A percentile compares a stretch with the other conserved stretches of the same genome.
phyloP scores from a whole-genome alignment of 2,888 invertebrate genomes.

The Tigriopus californicus region DNA sequence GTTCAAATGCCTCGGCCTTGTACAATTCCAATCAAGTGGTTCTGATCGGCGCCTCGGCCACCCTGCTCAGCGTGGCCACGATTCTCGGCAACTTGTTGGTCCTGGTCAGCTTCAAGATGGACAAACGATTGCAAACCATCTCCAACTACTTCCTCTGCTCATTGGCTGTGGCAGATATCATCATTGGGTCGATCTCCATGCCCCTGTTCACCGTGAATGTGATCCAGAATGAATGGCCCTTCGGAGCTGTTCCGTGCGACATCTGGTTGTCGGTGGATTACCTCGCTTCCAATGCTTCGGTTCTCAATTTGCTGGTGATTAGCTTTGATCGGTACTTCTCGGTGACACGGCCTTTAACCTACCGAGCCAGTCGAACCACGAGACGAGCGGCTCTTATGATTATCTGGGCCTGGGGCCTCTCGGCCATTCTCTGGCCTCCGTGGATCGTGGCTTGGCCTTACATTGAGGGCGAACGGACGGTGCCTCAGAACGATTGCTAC shows the following conservation, averaged over 20 bases:
- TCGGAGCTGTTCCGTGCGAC: conserved; percentile 80
- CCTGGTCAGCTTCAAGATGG: conserved; percentile 95
- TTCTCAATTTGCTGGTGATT: conserved; percentile 89
- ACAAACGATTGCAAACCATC: conserved; percentile 93
- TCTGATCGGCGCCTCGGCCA: conserved; percentile 47
- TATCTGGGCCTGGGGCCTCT: conserved; percentile 82
- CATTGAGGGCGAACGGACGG: conserved; percentile 46
- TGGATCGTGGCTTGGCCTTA: conserved; percentile 99
- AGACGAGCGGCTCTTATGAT: conserved; percentile 84
- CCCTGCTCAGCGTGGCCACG: conserved; percentile 60
- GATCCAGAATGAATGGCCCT: conserved; percentile 49
- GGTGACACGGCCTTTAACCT: conserved; percentile 83
- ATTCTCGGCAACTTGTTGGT: conserved; percentile 93
- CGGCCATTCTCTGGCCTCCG: conserved; percentile 85
- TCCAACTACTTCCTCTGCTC: conserved; percentile 96
- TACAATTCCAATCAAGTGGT: conserved; percentile 30
- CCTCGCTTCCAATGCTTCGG: conserved; percentile 86
- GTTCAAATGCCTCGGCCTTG: no score
- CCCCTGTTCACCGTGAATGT: conserved; percentile 83
- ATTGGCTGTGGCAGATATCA: conserved; percentile 89
- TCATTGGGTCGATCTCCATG: conserved; percentile 92
- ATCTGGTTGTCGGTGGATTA: conserved; percentile 96
- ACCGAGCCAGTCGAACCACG: conserved; percentile 83
- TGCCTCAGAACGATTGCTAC: conserved; percentile 55
- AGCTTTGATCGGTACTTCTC: conserved; percentile 89